phyloP scores from a whole-genome alignment of 2,888 invertebrate genomes.

The Agrochola lota region DNA sequence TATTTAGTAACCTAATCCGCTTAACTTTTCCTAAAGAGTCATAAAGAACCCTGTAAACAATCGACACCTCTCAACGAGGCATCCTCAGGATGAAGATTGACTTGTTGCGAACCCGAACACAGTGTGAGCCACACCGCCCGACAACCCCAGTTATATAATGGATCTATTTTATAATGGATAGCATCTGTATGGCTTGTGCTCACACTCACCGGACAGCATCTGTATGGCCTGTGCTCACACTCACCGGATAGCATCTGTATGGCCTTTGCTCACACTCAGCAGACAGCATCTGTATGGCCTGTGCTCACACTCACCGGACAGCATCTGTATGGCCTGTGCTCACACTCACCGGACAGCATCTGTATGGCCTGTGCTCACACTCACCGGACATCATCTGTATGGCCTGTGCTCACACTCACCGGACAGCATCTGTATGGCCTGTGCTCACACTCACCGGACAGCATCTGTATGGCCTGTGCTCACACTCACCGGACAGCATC shows the following conservation, averaged over 20 bases:
- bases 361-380: conserved; percentile 91
- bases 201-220: neutral
- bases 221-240: neutral
- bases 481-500: neutral
- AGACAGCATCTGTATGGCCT: neutral
- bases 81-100: too few species aligned
- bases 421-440: neutral
- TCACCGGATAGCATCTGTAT: neutral
- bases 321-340: neutral
- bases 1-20: too few species aligned
- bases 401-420: neutral
- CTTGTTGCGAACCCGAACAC: too few species aligned
- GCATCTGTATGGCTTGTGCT: neutral
- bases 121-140: too few species aligned
- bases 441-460: neutral
- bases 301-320: neutral
- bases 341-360: conserved; percentile 90
- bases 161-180: neutral
- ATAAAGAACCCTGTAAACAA: too few species aligned
- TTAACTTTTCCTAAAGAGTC: too few species aligned
- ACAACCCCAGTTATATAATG: too few species aligned
- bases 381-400: neutral
- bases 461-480: neutral
- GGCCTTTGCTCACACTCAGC: neutral
- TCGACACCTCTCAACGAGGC: too few species aligned